A percentile compares a stretch with the other conserved stretches of the same genome.
Evolutionary conservation across 37 sponge, comb jelly and placozoan species (phyloP).

Genomic region (Petrosia ficiformis): DNA sequence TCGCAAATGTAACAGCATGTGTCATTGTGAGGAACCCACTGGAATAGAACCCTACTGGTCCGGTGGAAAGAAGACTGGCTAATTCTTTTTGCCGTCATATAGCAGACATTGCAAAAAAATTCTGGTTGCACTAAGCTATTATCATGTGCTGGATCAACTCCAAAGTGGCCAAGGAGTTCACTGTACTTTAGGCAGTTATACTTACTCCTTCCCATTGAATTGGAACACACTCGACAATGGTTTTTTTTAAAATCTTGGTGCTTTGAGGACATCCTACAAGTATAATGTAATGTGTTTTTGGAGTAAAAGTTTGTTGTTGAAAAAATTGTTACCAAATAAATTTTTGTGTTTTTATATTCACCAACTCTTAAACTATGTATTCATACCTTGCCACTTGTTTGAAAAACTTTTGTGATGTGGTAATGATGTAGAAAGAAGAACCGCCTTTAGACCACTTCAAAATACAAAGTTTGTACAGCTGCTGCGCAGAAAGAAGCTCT

Average conservation of each 20-base stretch:
- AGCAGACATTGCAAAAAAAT: neutral
- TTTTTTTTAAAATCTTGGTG: neutral
- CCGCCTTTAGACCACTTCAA: neutral
- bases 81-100: neutral
- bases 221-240: neutral
- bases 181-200: neutral
- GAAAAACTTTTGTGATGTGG: neutral
- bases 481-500: neutral
- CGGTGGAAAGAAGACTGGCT: too few species aligned
- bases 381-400: neutral
- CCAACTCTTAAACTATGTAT: neutral
- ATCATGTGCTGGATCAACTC: neutral
- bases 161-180: neutral
- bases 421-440: neutral
- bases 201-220: neutral
- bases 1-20: neutral
- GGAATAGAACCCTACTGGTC: too few species aligned
- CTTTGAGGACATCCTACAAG: neutral
- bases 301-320: neutral
- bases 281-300: neutral
- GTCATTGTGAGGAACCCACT: constrained; percentile 4
- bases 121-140: neutral
- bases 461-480: neutral
- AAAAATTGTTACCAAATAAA: neutral
- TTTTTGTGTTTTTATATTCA: neutral